A percentile compares a stretch with the other conserved stretches of the same genome.
phyloP scores from a whole-genome alignment of 2,888 invertebrate species.

The Branchellion lobata region DNA sequence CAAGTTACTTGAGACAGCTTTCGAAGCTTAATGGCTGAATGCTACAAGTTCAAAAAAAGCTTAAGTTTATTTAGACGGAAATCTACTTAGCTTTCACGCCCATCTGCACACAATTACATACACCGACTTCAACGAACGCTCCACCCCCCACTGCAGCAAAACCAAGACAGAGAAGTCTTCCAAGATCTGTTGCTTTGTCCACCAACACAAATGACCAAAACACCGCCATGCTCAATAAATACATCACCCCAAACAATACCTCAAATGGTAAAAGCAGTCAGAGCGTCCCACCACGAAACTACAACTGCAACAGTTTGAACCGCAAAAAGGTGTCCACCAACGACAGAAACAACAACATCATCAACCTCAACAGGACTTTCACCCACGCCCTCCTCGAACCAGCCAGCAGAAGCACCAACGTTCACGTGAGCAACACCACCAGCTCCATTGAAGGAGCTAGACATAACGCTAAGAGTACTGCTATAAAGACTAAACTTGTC shows the following conservation, averaged over 20 bases:
- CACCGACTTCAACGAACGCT: no score
- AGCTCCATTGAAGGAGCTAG: neutral
- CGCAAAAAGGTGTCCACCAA: neutral
- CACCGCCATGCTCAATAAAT: neutral
- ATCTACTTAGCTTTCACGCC: no score
- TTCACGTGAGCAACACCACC: neutral
- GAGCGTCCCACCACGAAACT: neutral
- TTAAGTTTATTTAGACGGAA: no score
- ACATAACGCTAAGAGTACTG: neutral
- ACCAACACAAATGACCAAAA: constrained; percentile 4
- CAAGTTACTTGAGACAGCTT: no score
- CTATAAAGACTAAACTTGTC: constrained; percentile 25
- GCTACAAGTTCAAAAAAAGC: no score
- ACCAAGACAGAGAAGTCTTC: constrained; percentile 36
- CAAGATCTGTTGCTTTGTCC: constrained; percentile 27
- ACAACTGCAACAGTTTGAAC: constrained; percentile 16
- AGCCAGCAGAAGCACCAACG: neutral
- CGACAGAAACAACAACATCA: neutral
- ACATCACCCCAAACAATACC: neutral
- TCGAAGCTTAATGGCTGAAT: no score
- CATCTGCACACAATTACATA: no score
- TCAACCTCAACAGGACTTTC: neutral
- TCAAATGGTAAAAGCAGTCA: neutral
- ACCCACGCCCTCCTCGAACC: neutral
- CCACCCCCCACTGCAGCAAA: no score